Base-by-base conservation (phyloP, 2,888 invertebrate species). In the Athalia cordata region DNA sequence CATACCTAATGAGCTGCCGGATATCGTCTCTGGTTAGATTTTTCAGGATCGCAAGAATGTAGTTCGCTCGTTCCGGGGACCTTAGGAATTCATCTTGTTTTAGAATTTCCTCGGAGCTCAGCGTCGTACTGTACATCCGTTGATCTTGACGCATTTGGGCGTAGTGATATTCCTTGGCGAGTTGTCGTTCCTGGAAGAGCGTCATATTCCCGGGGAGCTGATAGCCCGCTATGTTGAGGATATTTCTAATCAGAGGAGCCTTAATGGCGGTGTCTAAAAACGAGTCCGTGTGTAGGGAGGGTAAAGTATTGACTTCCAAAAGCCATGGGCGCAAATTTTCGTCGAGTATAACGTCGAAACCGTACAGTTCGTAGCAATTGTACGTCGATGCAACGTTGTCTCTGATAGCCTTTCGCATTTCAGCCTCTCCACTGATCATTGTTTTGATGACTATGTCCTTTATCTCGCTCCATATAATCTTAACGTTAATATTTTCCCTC, bases 301-400 rank as follows among this genome's bases (percentile, higher is more conserved):
- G 96, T 0, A 96, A 96, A 85, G 96, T 96, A 90, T 96, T 96
- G 64, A 78, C 78, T 93, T 98, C 98, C 82, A 98, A 92, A 45
- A 98, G 92, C 98, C 98, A 98, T 0, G 98, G 97, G 86, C 97
- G 96, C 76, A 97, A 91, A 85, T 95, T 93, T 81, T 96, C 95
- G 89, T 98, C 98, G 78, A 98, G 91, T 78, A 98, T 91, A n/a
- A 98, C 96, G 90, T 98, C 98, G 81, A 98, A 95, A 0, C 98
- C 98, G 89, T 98, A 98, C 79, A 98, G 90, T 89, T 98, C 98
- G 87, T 97, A 98, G 83, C 96, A 96, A 88, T 95, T 96, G 88
- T 97, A 98, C 72, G 94, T 92, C 77, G 94, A 95, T 1, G 93
- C 93, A 67, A 95, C 92, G 85, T 96, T 95, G 15, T 94, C 93